Evolutionary conservation across 2,888 invertebrate genomes (phyloP).

Genomic region (Tenthredo distinguenda): DNA sequence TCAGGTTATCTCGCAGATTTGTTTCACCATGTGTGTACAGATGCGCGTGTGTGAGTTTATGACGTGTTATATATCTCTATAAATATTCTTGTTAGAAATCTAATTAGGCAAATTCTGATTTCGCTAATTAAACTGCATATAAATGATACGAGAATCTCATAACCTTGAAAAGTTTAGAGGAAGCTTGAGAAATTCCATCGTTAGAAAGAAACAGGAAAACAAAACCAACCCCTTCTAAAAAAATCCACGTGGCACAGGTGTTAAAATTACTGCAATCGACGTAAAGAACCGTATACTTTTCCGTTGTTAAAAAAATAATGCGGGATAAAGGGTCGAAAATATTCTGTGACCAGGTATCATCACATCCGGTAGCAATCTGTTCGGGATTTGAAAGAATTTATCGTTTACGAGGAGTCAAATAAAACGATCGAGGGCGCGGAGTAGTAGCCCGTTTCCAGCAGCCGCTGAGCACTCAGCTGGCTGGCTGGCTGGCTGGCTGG

Average conservation of each 20-base stretch:
- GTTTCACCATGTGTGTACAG: not conserved
- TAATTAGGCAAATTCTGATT: not conserved
- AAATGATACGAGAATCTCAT: not conserved
- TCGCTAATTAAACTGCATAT: not conserved
- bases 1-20: not conserved
- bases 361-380: conserved; percentile 51
- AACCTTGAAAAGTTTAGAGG: not conserved
- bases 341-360: conserved; percentile 19
- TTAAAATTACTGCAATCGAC: not conserved
- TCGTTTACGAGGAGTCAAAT: conserved; percentile 52
- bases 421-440: conserved; percentile 19
- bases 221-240: not conserved
- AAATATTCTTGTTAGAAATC: not conserved
- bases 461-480: conserved; percentile 42
- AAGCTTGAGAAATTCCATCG: not conserved
- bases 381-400: conserved; percentile 56
- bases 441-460: not conserved
- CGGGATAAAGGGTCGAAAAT: not conserved
- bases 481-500: conserved; percentile 34
- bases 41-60: not conserved
- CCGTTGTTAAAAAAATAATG: not conserved
- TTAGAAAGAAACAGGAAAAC: not conserved
- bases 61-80: not conserved
- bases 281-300: not conserved
- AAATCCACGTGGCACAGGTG: not conserved